Base-by-base conservation (phyloP, 92 coral and sea anemone genomes). In the Heliopora coerulea region DNA sequence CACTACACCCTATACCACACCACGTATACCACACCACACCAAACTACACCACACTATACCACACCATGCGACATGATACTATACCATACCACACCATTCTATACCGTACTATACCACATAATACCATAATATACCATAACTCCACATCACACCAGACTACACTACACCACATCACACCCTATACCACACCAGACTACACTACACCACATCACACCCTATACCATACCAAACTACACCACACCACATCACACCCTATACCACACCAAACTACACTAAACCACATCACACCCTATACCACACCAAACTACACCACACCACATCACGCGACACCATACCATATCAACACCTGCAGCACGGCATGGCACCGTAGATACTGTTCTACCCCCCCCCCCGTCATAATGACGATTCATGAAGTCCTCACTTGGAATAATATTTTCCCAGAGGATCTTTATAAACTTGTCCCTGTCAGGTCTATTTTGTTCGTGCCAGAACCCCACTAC, bases 401-500 rank as follows among this genome's bases (percentile, higher is more conserved):
- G 52, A 6, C 10, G 2, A 46, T 2, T 46, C 52, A 46, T 6
- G 17, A 6, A 8, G 15, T 46, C 3, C 52, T 46, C 81, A 93
- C 98, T 86, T 26, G 87, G 68, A 21, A 78, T 74, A 44, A 93
- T 90, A 56, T 93, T 93, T 4, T 93, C 84, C 62, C 84, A 75
- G 15, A 80, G 50, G 13, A 93, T 83, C 33, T 39, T 76, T 40
- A 93, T 88, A 66, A 78, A 91, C 66, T 80, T 76, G 54, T 91
- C 96, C 41, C 97, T 63, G 64, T 91, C 97, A 11, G 97, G 97
- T 44, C 97, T 75, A 74, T 91, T 91, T 42, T 91, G 97, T 40
- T 91, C 97, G 75, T 91, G 97, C 92, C 96, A 91, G 80, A 91
- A 91, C 11, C 97, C 97, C 26, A 87, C 79, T 34, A 89, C 54